Evolutionary conservation across 2,888 invertebrate species (phyloP), one percentile per base, ranked within the genome.

Genomic region (Operophtera brumata): DNA sequence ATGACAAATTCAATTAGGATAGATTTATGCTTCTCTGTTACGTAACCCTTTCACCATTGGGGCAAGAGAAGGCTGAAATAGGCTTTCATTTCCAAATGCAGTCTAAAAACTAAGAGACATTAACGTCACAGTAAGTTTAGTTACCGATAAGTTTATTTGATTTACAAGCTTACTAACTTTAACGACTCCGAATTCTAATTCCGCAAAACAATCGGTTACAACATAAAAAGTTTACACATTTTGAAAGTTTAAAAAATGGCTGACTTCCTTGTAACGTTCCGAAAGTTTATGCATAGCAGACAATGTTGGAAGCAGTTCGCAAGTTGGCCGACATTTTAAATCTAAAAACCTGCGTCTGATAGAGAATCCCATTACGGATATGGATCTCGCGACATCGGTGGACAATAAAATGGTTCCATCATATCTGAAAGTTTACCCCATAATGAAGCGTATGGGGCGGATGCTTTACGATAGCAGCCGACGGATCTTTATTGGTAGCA

Each of bases 371-470:
- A 88, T 89, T 90, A 88, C 77, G 80, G 89, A 90, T 90, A 89
- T 82, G 66, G 80, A 89, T 88, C 89, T 86, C 84, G 85, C 85
- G 84, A 88, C 86, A 87, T 87, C 83, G 86, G 84, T 82, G 85
- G 84, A 89, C 90, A 89, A 88, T 90, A 89, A 89, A 90, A 88
- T 80, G 79, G 85, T 86, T 85, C 84, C 87, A 88, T 89, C 90
- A 90, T 89, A 90, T 89, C 90, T 86, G 86, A 89, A 90, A 89
- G 78, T 90, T 90, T 85, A 84, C 76, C 84, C 89, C 88, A 89
- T 90, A 89, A 90, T 90, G 89, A 89, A 90, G 84, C 90, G 89
- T 90, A 90, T 89, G 89, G 88, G 87, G 84, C 80, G 84, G 82
- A 86, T 87, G 87, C 82, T 90, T 90, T 90, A 90, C 90, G 90